A percentile compares a stretch with the other conserved stretches of the same genome.
These are phyloP conservation scores for Dendrophyllia cribrosa DNA, from an alignment of 64 coral and sea anemone species.

Conservation along the genomic window DNA sequence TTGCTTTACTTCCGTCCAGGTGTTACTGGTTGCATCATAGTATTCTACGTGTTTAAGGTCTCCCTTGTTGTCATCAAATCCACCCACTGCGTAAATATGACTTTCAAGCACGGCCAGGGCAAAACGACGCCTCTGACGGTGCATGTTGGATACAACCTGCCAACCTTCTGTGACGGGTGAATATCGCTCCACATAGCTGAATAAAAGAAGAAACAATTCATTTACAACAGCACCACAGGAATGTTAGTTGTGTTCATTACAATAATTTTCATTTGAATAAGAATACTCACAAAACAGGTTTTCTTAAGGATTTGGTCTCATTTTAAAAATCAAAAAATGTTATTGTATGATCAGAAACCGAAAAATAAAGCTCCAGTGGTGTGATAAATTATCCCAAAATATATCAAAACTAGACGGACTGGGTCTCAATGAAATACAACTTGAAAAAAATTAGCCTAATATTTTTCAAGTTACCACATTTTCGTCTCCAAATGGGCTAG, in stretches of 20 bases:
- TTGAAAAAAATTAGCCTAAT: too few relatives aligned
- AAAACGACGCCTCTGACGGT: constrained; percentile 82
- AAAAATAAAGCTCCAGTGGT: too few relatives aligned
- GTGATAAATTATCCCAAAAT: too few relatives aligned
- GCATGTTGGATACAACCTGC: constrained; percentile 88
- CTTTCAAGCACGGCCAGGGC: constrained; percentile 81
- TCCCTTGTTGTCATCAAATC: constrained; percentile 94
- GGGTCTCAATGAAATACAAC: too few relatives aligned
- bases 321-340: too few relatives aligned
- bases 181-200: constrained; percentile 95
- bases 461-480: too few relatives aligned
- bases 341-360: too few relatives aligned
- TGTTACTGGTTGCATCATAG: constrained; percentile 62
- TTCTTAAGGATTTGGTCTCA: too few relatives aligned
- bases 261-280: too few relatives aligned
- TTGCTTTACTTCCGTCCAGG: constrained; percentile 77
- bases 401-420: too few relatives aligned
- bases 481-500: too few relatives aligned
- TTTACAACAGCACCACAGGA: neutral
- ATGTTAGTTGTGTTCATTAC: neutral
- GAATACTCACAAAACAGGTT: too few relatives aligned
- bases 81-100: constrained; percentile 91
- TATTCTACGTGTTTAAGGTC: constrained; percentile 88
- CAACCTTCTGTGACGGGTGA: constrained; percentile 79
- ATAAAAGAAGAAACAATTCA: neutral